Percentiles rank a stretch among this genome's conserved stretches.
Conservation (phyloP, 2,113 vertebrate genomes). For the Scolopax mira region DNA sequence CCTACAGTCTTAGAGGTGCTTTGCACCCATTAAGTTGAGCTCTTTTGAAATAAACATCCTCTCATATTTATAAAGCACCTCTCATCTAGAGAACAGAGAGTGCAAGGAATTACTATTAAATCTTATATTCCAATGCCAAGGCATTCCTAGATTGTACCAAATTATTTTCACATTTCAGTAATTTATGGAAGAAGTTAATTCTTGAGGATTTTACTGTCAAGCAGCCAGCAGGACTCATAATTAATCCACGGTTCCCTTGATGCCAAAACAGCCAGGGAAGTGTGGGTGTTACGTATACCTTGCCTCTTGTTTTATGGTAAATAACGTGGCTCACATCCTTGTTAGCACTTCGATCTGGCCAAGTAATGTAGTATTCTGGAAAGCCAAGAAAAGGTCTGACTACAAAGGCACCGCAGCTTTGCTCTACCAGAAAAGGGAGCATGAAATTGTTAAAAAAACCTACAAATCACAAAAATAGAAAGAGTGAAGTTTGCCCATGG, state of each 20-base stretch:
- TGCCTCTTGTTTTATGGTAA: background rate
- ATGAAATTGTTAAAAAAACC: background rate
- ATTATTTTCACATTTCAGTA: background rate
- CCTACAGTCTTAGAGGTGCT: background rate
- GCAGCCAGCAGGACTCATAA: background rate
- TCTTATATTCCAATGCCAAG: background rate
- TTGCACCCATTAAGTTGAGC: background rate
- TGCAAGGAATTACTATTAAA: conserved; percentile 4
- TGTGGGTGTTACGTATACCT: background rate
- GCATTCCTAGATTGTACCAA: background rate
- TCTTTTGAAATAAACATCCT: background rate
- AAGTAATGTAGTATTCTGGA: background rate
- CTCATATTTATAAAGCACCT: background rate
- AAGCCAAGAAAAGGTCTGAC: background rate
- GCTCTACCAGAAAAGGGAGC: background rate
- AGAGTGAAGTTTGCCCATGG: background rate
- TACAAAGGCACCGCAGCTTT: background rate
- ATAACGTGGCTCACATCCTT: background rate
- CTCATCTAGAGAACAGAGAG: background rate
- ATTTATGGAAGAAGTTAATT: background rate
- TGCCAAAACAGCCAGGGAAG: background rate
- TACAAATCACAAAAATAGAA: background rate
- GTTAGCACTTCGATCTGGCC: background rate
- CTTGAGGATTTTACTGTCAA: background rate
- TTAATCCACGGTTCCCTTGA: background rate